Conservation (phyloP, 2,113 vertebrate species). For the Percina caprodes region DNA sequence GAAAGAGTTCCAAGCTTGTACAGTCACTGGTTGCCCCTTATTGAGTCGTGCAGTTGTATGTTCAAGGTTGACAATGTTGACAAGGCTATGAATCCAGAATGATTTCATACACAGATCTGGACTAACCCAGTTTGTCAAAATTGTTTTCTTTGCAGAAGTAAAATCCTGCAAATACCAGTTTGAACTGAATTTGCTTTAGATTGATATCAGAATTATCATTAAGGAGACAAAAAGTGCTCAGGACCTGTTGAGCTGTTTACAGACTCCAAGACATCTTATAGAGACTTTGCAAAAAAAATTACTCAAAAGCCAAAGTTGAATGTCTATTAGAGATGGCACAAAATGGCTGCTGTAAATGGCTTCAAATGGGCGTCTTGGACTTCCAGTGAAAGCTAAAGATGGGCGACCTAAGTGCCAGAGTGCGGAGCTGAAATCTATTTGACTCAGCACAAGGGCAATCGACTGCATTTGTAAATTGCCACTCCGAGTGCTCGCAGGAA, state of each 20-base stretch:
- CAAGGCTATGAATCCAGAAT: too few relatives aligned
- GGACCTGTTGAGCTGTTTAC: not conserved
- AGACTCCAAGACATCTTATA: not conserved
- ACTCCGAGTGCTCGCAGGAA: slow-evolving; percentile 61
- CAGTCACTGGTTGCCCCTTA: too few relatives aligned
- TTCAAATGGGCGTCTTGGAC: slow-evolving; percentile 55
- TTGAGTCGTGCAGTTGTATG: too few relatives aligned
- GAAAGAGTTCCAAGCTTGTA: too few relatives aligned
- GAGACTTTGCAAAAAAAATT: slow-evolving; percentile 1
- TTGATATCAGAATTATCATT: too few relatives aligned
- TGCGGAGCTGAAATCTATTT: slow-evolving; percentile 64
- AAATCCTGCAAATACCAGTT: too few relatives aligned
- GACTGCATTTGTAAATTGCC: slow-evolving; percentile 68
- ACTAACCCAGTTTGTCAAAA: too few relatives aligned
- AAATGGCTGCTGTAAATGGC: slow-evolving; percentile 63
- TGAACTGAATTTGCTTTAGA: too few relatives aligned
- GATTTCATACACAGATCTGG: too few relatives aligned
- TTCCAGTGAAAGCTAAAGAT: slow-evolving; percentile 63
- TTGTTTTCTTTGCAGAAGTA: too few relatives aligned
- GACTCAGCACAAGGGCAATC: slow-evolving; percentile 70
- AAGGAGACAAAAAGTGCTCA: too few relatives aligned
- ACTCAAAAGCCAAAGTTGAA: not conserved
- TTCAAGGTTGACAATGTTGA: too few relatives aligned
- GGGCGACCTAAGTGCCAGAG: slow-evolving; percentile 72
- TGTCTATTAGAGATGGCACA: slow-evolving; percentile 42